Evolutionary conservation across 2,888 invertebrate genomes (phyloP).

Genomic region (Pristionchus mayeri): DNA sequence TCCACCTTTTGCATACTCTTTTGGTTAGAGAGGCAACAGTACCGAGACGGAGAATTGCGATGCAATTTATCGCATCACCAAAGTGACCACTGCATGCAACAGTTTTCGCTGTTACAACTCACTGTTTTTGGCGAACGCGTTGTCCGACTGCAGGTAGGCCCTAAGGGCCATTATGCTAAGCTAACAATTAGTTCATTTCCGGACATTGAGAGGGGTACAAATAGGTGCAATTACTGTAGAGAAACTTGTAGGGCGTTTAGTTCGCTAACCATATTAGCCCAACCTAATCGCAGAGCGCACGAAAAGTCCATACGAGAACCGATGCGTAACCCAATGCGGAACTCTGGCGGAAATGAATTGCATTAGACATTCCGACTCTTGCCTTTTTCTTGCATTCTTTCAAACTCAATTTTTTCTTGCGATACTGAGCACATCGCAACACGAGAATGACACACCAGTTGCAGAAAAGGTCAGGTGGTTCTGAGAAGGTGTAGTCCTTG

Average conservation of each 20-base stretch:
- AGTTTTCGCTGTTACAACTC: slow-evolving; percentile 17
- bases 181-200: too few relatives aligned
- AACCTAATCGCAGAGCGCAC: background rate
- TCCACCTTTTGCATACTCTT: background rate
- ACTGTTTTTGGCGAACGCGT: background rate
- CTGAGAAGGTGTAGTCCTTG: too few relatives aligned
- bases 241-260: too few relatives aligned
- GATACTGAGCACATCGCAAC: too few relatives aligned
- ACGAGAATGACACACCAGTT: too few relatives aligned
- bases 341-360: background rate
- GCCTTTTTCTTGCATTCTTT: too few relatives aligned
- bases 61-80: background rate
- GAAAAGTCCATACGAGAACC: slow-evolving; percentile 10
- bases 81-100: background rate
- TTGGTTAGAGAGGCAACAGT: background rate
- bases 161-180: background rate
- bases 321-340: background rate
- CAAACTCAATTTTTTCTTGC: too few relatives aligned
- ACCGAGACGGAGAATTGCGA: too few relatives aligned
- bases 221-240: too few relatives aligned
- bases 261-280: slow-evolving; percentile 12
- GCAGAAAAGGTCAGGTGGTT: too few relatives aligned
- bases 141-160: background rate
- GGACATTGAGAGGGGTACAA: too few relatives aligned
- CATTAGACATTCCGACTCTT: too few relatives aligned